Evolutionary conservation across 2,113 vertebrate genomes (phyloP).

Genomic region (Dasyornis broadbenti): DNA sequence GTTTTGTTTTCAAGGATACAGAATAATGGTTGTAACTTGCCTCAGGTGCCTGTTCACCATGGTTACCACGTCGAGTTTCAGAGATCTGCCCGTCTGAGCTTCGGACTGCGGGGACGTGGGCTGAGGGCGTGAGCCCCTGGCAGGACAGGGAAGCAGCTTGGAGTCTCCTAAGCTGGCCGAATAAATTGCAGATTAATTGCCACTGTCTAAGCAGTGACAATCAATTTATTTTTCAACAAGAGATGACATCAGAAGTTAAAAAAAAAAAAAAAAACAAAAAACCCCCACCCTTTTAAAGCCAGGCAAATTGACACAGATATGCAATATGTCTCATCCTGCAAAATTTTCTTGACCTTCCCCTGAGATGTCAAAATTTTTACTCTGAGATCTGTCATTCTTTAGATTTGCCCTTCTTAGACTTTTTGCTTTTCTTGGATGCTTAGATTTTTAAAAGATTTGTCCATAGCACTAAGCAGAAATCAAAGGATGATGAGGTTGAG

Average conservation of each 20-base stretch:
- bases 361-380: neutral
- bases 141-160: neutral
- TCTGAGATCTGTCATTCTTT: neutral
- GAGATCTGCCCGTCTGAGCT: neutral
- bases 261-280: too few relatives aligned
- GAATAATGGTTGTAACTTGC: neutral
- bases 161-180: neutral
- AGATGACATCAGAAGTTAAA: neutral
- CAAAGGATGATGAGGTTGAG: neutral
- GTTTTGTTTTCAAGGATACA: neutral
- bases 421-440: too few relatives aligned
- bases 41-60: neutral
- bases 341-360: neutral
- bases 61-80: neutral
- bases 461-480: neutral
- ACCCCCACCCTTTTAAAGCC: fast-evolving
- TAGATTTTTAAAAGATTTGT: neutral
- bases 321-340: neutral
- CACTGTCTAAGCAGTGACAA: neutral
- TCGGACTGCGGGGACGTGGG: fast-evolving
- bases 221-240: neutral
- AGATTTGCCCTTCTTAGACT: neutral
- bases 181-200: neutral
- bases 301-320: neutral
- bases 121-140: neutral